Evolutionary conservation across 2,888 invertebrate genomes (phyloP).

Genomic region (Acanthosepion lycidas): DNA sequence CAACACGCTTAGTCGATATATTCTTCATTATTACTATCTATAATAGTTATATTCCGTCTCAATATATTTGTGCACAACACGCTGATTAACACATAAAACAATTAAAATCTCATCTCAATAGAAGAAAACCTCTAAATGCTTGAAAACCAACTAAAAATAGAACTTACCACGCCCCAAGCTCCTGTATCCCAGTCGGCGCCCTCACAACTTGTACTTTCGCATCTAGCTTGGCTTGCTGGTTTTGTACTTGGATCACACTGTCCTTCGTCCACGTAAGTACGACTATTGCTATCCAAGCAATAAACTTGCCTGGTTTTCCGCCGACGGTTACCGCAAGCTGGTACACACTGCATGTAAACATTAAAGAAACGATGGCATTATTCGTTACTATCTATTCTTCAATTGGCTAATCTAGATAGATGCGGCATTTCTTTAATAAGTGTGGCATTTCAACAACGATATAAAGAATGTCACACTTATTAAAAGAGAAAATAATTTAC

Average conservation of each 20-base stretch:
- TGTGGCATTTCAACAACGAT: too few relatives aligned
- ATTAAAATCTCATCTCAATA: too few relatives aligned
- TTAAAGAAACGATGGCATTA: background rate
- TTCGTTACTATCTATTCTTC: background rate
- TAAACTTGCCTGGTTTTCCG: slow-evolving; percentile 66
- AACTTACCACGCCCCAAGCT: slow-evolving; percentile 67
- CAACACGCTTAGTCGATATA: too few relatives aligned
- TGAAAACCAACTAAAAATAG: background rate
- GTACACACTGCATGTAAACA: slow-evolving; percentile 62
- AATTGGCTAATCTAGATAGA: too few relatives aligned
- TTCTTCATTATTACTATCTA: too few relatives aligned
- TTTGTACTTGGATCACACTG: slow-evolving; percentile 77
- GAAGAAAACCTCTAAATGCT: too few relatives aligned
- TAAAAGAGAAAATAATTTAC: too few relatives aligned
- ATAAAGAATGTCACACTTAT: too few relatives aligned
- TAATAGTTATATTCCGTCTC: too few relatives aligned
- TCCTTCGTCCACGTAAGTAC: slow-evolving; percentile 61
- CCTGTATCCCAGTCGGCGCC: slow-evolving; percentile 67
- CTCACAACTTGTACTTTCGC: slow-evolving; percentile 66
- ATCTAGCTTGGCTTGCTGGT: slow-evolving; percentile 70
- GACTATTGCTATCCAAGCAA: slow-evolving; percentile 68
- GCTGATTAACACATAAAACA: too few relatives aligned
- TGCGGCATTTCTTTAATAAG: too few relatives aligned
- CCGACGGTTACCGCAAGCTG: slow-evolving; percentile 66
- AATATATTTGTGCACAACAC: too few relatives aligned